phyloP scores from a whole-genome alignment of 2,113 vertebrate genomes.

The Rhipidura dahli region DNA sequence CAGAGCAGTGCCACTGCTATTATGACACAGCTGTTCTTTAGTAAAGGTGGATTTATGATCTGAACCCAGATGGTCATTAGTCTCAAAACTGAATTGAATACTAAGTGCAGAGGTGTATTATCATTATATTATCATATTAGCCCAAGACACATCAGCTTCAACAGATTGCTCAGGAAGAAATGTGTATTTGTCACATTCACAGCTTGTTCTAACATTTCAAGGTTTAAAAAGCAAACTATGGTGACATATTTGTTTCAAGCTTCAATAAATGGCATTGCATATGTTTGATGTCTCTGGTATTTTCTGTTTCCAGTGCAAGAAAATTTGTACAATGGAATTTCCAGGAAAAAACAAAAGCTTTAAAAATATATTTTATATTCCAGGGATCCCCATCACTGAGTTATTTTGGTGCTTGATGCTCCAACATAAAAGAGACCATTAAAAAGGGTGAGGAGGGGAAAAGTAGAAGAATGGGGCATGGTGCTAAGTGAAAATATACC shows the following conservation, averaged over 20 bases:
- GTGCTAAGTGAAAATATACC: not conserved
- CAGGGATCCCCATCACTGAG: not conserved
- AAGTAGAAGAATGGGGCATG: not conserved
- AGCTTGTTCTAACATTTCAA: not conserved
- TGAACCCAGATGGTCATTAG: not conserved
- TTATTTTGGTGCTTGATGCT: not conserved
- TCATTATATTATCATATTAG: not conserved
- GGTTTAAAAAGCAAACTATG: slow-evolving; percentile 12
- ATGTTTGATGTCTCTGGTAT: not conserved
- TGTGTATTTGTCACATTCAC: not conserved
- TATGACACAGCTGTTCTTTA: not conserved
- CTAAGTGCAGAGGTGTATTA: not conserved
- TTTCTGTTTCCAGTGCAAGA: not conserved
- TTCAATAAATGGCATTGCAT: slow-evolving; percentile 58
- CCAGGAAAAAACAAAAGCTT: not conserved
- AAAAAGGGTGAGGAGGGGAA: not conserved
- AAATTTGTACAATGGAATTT: not conserved
- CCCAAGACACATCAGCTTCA: not conserved
- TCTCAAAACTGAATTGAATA: not conserved
- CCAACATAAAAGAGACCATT: not conserved
- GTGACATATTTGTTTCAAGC: slow-evolving; percentile 17
- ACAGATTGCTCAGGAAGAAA: slow-evolving; percentile 11
- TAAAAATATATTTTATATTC: not conserved
- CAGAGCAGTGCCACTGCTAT: not conserved
- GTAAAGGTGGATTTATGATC: not conserved